phyloP scores from a whole-genome alignment of 1,140 invertebrate genomes.

The Trichomalopsis sarcophagae region DNA sequence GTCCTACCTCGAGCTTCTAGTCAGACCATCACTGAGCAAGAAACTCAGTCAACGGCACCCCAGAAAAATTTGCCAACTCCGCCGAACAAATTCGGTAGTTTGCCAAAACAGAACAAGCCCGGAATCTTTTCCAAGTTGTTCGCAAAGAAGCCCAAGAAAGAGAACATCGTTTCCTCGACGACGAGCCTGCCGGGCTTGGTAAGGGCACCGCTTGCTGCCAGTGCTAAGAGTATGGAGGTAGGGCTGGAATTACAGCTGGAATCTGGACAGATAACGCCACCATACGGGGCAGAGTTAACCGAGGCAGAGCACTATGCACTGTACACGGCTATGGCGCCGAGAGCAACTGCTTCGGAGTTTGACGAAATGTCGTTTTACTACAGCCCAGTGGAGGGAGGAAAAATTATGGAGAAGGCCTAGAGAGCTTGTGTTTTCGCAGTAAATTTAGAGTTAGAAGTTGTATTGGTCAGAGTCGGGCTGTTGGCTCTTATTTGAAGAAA shows the following conservation, averaged over 20 bases:
- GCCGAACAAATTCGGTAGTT: constrained; percentile 70
- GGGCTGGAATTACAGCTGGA: not conserved
- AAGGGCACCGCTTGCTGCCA: constrained; percentile 40
- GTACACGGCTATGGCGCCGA: constrained; percentile 88
- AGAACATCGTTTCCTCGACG: not conserved
- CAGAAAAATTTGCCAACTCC: constrained; percentile 69
- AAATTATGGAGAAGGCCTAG: constrained; percentile 73
- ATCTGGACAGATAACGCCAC: constrained; percentile 66
- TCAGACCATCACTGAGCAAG: constrained; percentile 60
- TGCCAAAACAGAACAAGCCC: constrained; percentile 77
- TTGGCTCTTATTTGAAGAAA: not conserved
- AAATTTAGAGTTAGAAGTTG: not conserved
- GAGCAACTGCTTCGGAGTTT: constrained; percentile 89
- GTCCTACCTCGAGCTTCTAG: constrained; percentile 70
- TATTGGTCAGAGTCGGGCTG: not conserved
- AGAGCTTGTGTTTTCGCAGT: constrained; percentile 47
- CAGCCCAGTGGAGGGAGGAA: constrained; percentile 86
- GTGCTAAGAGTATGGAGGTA: constrained; percentile 56
- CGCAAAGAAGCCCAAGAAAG: constrained; percentile 71
- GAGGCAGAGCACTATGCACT: constrained; percentile 91
- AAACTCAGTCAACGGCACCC: constrained; percentile 57
- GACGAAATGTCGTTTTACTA: constrained; percentile 91
- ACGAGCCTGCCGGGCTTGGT: constrained; percentile 25
- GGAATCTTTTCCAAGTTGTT: constrained; percentile 83
- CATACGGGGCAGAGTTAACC: constrained; percentile 79